Base-by-base conservation (phyloP, 1,140 invertebrate genomes). In the Ceratosolen fusciceps region DNA sequence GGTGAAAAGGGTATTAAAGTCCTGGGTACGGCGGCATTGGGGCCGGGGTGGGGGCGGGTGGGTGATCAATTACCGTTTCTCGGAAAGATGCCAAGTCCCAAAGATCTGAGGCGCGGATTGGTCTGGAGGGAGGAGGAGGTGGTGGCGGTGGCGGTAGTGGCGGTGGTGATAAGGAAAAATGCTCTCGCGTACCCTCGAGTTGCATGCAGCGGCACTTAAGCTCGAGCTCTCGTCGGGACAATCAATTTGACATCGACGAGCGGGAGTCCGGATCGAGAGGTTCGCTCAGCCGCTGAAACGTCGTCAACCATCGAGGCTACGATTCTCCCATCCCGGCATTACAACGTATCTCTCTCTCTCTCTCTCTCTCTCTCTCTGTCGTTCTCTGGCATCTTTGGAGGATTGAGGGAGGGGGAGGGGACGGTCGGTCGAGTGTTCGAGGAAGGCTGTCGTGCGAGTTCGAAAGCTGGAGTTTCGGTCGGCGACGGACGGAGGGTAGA, bases 281-380 rank as follows among this genome's bases (percentile, higher is more conserved):
- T 49, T 43, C 52, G 72, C 39, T 37, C 21, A 47, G 31, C 62
- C 47, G 79, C 62, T 80, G 78, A 79, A 79, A 67, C 82, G 83
- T 84, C 82, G 83, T 84, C 83, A 84, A 56, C 62, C 49, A 47
- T 5, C 24, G 43, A 75, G 62, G 49, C 54, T 54, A 54, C 67
- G 67, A 68, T 68, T 47, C 67, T 26, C 37, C 9, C 39, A 68
- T 47, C 67, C 39, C n/a, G n/a, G n/a, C n/a, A n/a, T n/a, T n/a
- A 7, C 39, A 24, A 49, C 75, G 58, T 60, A 77, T 77, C 60
- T 68, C n/a, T 54, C 74, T 77, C 65, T 70, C 52, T 43, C 62
- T 72, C 67, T 71, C 73, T n/a, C n/a, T n/a, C n/a, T n/a, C n/a
- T n/a, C n/a, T n/a, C n/a, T n/a, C n/a, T n/a, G n/a, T n/a, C n/a